Base-by-base conservation (phyloP, 2,797 vertebrate species). In the Sebastes melanostomus region DNA sequence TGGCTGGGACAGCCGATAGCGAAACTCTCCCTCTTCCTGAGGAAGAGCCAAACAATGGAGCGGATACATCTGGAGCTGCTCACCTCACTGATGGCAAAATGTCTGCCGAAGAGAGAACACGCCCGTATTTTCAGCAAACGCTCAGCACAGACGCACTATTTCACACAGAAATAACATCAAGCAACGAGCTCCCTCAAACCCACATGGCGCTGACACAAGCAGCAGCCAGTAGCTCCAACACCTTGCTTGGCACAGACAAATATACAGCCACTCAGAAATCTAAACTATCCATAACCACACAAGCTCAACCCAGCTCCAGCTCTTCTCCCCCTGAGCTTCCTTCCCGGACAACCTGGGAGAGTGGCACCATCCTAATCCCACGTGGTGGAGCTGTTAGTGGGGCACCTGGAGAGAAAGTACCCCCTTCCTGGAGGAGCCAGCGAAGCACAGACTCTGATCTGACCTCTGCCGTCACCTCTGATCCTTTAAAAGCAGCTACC, bases 21-120 rank as follows among this genome's bases (percentile, higher is more conserved):
- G 90, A 89, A 92, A 88, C 93, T 82, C 90, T 86, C 82, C 82
- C 72, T 74, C 83, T 95, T 96, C 94, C 95, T 93, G 94, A 96
- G 96, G 96, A 96, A 96, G 87, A 20, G 11, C 46, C 46, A 30
- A 89, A 96, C 96, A 96, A 96, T 96, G 86, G 91, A 88, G 80
- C 91, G 96, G 96, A 96, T 89, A 87, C 89, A 91, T 91, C 96
- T 96, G 96, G 87, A 72, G 69, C 73, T 16, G 76, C 85, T 91
- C 89, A 76, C 84, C 75, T 78, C 81, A 18, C 80, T 46, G 72
- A 75, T 20, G 58, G 70, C 50, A 73, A 61, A 60, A 38, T 72
- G 32, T 65, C 78, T 79, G 76, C 86, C 80, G 75, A 32, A 20
- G 84, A 74, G 60, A 16, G 72, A 78, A 86, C 91, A 78, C 91